Evolutionary conservation across 2,113 vertebrate species (phyloP), one percentile per base, ranked within the genome.

Genomic region (Sapayoa aenigma): DNA sequence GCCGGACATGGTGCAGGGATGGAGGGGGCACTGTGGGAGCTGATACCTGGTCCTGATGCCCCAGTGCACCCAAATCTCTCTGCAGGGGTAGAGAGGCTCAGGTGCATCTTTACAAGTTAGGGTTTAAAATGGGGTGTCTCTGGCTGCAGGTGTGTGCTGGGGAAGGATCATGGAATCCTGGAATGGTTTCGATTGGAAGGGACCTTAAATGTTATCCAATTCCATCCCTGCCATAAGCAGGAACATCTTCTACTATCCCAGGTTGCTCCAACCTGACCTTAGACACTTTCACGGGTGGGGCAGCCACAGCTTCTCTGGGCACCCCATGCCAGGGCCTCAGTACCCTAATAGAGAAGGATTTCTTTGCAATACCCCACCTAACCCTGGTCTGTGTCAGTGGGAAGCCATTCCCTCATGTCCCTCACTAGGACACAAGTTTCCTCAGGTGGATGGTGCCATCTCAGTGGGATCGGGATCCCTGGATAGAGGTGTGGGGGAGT

Each of bases 1-100:
- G 24, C 16, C 2, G 2, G 59, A 6, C 4, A 41, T 1, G 1
- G 39, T 0, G 27, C 14, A 1, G 58, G 75, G 74, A 6, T 1
- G 37, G 12, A 14, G 60, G 53, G 42, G 49, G 47, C 28, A 23
- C n/a, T 9, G 50, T 0, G 5, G 46, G 68, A 4, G 52, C 14
- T 1, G 88, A n/a, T 1, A 6, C 53, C 49, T 4, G 0, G 33
- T n/a, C n/a, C 42, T 2, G 1, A 8, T 31, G 3, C 27, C 56
- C 62, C 23, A 1, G 1, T 3, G 39, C 55, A 66, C 41, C 80
- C 85, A 20, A 0, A 46, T 3, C 53, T 6, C 46, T 56, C 37
- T 2, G 44, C 12, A 0, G 5, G 50, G 52, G 13, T 16, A 16
- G 52, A 37, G 50, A 18, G 56, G 27, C 56, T 22, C 23, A 1